These are phyloP conservation scores for Cyprinodon brontotheroides DNA, from an alignment of 2,113 vertebrate genomes.

Conservation along the genomic window DNA sequence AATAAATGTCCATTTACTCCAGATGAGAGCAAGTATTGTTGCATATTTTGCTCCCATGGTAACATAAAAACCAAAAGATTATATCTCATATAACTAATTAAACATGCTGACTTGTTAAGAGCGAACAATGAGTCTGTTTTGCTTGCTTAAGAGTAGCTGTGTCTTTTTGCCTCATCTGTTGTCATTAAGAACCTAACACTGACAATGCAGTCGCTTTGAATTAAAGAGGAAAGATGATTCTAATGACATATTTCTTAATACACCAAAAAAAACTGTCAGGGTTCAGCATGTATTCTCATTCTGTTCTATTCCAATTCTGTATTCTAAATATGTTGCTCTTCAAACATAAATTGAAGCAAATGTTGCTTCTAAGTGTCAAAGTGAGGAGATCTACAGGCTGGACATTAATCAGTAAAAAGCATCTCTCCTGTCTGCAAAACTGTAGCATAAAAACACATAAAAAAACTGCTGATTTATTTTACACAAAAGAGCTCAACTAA, in stretches of 20 bases:
- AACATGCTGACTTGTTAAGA: not conserved
- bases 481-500: not conserved
- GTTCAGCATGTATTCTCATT: not conserved
- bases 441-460: not conserved
- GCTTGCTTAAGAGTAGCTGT: too few relatives aligned
- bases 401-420: not conserved
- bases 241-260: too few relatives aligned
- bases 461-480: not conserved
- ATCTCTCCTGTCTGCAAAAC: not conserved
- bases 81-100: not conserved
- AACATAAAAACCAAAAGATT: not conserved
- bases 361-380: not conserved
- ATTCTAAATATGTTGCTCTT: too few relatives aligned
- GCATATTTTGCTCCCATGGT: not conserved
- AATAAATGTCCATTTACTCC: not conserved
- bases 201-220: too few relatives aligned
- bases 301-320: too few relatives aligned
- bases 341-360: not conserved
- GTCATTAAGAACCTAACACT: too few relatives aligned
- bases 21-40: not conserved
- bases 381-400: not conserved
- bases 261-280: not conserved
- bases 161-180: too few relatives aligned
- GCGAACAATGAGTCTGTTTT: not conserved
- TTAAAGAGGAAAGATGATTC: too few relatives aligned